Base-by-base conservation (phyloP, 2,113 vertebrate genomes). In the Erythrolamprus reginae region DNA sequence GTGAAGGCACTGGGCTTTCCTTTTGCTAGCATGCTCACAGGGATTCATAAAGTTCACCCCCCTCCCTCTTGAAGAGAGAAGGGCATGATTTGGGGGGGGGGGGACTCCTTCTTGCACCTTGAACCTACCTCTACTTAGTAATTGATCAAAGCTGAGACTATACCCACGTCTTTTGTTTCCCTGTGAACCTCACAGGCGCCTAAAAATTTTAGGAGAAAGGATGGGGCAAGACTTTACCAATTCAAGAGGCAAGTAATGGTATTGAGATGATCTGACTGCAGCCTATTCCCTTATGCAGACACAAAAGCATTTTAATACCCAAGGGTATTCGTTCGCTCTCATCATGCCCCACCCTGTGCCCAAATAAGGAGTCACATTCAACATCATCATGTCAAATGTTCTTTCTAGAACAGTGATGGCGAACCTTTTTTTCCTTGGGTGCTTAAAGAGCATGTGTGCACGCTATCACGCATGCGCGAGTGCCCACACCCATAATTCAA, bases 1-100 rank as follows among this genome's bases (percentile, higher is more conserved):
- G 10, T 55, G 53, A 83, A 70, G 82, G 90, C 92, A 82, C 90
- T 82, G 47, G 45, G 90, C 89, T 87, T 88, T 82, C 55, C 92
- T 91, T 94, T 91, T 91, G 58, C 38, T 82, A 7, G 26, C 93
- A 91, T 89, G 84, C 51, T 90, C 38, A 52, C 55, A 91, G 13
- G 92, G 87, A 21, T n/a, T 90, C 95, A 94, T 86, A 61, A 88
- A 19, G 4, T 1, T 47, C 58, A 91, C 95, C 28, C 51, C 51
- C 13, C n/a, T 65, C 28, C 15, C 21, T 23, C 91, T 48, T 86
- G 47, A 51, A 51, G 24, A 10, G 28, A 45, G 28, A 87, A 52
- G 70, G 51, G 26, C 45, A 83, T 58, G 82, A 58, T 65, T 48
- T 89, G 19, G 17, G 10, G 56, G 33, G 12, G 56, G 1, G 90